phyloP scores from a whole-genome alignment of 2,113 vertebrate genomes.

The Pionites leucogaster region DNA sequence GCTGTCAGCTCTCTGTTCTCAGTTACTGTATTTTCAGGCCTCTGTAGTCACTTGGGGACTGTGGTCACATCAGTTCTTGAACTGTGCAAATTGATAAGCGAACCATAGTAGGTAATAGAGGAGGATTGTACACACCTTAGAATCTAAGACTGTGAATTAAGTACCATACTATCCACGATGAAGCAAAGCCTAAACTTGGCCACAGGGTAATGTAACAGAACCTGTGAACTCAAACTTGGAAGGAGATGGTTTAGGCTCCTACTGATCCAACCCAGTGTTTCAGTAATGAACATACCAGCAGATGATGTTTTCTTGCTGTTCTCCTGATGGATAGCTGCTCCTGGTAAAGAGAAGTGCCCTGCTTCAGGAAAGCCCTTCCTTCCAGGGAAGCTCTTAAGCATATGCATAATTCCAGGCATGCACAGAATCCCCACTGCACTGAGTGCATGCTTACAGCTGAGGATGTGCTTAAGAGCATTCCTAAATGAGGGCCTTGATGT shows the following conservation, averaged over 20 bases:
- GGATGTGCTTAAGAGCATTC: constrained; percentile 29
- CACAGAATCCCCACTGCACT: neutral
- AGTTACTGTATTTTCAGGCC: neutral
- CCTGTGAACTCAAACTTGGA: neutral
- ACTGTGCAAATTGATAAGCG: neutral
- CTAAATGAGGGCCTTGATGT: constrained; percentile 10
- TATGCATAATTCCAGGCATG: neutral
- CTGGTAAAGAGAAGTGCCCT: neutral
- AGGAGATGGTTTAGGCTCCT: neutral
- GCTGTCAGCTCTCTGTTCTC: neutral
- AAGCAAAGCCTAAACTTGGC: neutral
- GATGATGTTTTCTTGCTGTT: neutral
- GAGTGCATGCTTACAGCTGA: neutral
- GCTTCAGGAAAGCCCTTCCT: neutral
- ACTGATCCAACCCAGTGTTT: neutral
- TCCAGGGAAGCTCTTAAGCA: constrained; percentile 2
- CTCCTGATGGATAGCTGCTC: neutral
- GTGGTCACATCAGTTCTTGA: neutral
- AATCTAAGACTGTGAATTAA: neutral
- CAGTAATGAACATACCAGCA: neutral
- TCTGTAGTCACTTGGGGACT: neutral
- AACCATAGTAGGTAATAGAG: neutral
- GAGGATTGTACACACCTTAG: neutral
- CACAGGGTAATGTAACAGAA: neutral
- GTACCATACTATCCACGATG: neutral